phyloP scores from a whole-genome alignment of 2,797 vertebrate genomes.

The Bovichtus diacanthus region DNA sequence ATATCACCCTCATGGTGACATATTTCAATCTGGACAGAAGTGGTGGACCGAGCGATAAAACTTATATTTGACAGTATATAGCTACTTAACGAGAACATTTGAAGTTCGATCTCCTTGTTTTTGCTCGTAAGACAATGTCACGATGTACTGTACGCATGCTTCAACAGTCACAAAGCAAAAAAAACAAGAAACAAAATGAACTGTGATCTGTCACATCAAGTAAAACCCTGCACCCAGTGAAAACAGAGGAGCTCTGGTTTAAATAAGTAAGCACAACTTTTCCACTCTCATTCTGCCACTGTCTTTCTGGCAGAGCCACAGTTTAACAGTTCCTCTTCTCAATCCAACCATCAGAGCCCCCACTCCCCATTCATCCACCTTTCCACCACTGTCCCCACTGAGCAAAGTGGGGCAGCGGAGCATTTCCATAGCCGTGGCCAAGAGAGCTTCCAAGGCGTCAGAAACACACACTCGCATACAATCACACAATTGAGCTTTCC shows the following conservation, averaged over 20 bases:
- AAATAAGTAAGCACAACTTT: slow-evolving; percentile 53
- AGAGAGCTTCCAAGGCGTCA: slow-evolving; percentile 71
- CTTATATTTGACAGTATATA: neutral
- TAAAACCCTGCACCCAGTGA: slow-evolving; percentile 20
- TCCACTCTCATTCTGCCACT: slow-evolving; percentile 46
- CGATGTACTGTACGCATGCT: neutral
- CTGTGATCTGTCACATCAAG: slow-evolving; percentile 23
- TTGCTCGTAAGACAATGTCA: neutral
- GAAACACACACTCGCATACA: slow-evolving; percentile 39
- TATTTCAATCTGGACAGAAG: neutral
- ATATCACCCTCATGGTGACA: neutral
- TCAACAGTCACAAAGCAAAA: slow-evolving; percentile 11
- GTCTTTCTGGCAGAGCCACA: slow-evolving; percentile 38
- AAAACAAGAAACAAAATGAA: slow-evolving; percentile 19
- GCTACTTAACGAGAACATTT: neutral
- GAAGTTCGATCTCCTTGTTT: neutral
- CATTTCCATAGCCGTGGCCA: slow-evolving; percentile 79
- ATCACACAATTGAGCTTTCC: slow-evolving; percentile 57
- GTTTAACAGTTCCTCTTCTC: slow-evolving; percentile 57
- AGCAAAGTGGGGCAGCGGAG: slow-evolving; percentile 66
- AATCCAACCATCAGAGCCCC: slow-evolving; percentile 52
- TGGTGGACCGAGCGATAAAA: neutral
- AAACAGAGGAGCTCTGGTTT: slow-evolving; percentile 50
- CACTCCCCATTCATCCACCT: slow-evolving; percentile 30
- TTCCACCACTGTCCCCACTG: slow-evolving; percentile 56